A percentile compares a stretch with the other conserved stretches of the same genome.
phyloP scores from a whole-genome alignment of 2,797 vertebrate genomes.

The Crocidura indochinensis region DNA sequence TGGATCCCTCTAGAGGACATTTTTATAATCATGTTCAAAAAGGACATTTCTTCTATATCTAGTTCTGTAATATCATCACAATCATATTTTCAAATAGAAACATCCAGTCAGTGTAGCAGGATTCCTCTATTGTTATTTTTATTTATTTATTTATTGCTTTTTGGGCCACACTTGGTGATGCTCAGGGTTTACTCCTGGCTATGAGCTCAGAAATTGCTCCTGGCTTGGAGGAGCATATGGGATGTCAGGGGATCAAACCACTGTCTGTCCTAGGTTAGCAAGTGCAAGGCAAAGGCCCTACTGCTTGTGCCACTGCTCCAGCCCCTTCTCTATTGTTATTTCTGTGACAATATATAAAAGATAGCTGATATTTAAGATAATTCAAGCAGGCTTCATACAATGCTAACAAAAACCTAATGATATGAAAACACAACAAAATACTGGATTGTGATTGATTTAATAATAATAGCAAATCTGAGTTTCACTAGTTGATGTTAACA shows the following conservation, averaged over 20 bases:
- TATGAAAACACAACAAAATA: not conserved
- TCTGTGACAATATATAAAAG: conserved; percentile 18
- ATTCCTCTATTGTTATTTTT: not conserved
- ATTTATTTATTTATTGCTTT: too few relatives aligned
- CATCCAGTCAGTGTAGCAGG: not conserved
- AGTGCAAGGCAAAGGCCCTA: too few relatives aligned
- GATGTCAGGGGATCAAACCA: too few relatives aligned
- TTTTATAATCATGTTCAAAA: conserved; percentile 81
- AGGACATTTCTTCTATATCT: not conserved
- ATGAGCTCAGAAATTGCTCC: too few relatives aligned
- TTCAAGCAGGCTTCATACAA: conserved; percentile 4
- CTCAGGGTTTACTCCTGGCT: too few relatives aligned
- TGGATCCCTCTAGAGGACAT: conserved; percentile 90
- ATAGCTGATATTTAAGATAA: not conserved
- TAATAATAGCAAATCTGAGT: not conserved
- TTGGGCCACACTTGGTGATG: too few relatives aligned
- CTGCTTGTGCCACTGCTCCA: too few relatives aligned
- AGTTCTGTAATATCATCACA: conserved; percentile 8
- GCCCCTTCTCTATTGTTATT: not conserved
- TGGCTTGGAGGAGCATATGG: too few relatives aligned
- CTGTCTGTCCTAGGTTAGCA: too few relatives aligned
- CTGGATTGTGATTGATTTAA: not conserved
- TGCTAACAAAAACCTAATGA: not conserved
- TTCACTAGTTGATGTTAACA: not conserved
- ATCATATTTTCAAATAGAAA: conserved; percentile 10